phyloP scores from a whole-genome alignment of 2,888 invertebrate species.

The Zele albiditarsus region DNA sequence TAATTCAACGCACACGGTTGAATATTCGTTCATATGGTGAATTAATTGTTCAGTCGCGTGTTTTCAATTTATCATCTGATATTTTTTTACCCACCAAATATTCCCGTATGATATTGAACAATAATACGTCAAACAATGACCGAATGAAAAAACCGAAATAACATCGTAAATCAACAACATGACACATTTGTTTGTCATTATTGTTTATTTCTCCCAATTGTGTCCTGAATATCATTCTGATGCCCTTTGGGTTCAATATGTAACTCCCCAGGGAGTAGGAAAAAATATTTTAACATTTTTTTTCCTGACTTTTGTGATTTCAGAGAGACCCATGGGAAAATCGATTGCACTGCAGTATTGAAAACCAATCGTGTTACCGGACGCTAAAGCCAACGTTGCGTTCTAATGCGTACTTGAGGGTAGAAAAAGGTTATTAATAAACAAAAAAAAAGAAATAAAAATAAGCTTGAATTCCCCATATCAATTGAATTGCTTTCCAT shows the following conservation, averaged over 20 bases:
- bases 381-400: neutral
- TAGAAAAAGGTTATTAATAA: conserved; percentile 4
- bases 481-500: too few relatives aligned
- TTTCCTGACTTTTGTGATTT: neutral
- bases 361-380: conserved; percentile 12
- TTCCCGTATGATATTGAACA: neutral
- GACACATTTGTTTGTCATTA: neutral
- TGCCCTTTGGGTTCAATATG: neutral
- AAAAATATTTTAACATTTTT: neutral
- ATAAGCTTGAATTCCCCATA: neutral
- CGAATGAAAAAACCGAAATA: neutral
- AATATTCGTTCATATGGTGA: neutral
- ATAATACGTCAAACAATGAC: neutral
- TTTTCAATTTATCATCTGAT: neutral
- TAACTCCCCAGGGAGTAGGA: neutral
- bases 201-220: neutral
- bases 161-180: neutral
- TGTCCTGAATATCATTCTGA: neutral
- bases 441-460: conserved; percentile 8
- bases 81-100: neutral
- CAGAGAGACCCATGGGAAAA: neutral
- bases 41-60: neutral
- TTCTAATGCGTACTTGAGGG: neutral
- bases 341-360: conserved; percentile 30
- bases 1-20: neutral